phyloP scores from a whole-genome alignment of 2,113 vertebrate species.

The Lagopus muta region DNA sequence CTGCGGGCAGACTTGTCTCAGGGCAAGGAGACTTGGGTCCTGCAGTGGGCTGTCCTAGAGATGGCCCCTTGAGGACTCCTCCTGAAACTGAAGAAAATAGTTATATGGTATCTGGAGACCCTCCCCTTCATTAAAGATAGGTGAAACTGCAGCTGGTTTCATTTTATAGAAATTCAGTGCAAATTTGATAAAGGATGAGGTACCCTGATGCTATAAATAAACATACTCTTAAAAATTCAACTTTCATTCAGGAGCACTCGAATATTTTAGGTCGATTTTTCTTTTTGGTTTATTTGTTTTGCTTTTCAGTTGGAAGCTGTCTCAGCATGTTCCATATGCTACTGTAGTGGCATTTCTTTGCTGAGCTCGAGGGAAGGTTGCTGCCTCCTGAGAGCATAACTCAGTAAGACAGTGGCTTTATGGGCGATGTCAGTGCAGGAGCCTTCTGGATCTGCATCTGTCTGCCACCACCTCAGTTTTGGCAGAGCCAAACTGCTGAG shows the following conservation, averaged over 20 bases:
- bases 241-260: neutral
- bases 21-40: neutral
- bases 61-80: neutral
- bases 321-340: neutral
- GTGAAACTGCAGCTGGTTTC: neutral
- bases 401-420: neutral
- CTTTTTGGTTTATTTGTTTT: neutral
- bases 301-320: conserved; percentile 14
- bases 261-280: neutral
- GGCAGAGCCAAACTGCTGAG: neutral
- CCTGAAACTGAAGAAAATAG: neutral
- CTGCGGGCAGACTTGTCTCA: neutral
- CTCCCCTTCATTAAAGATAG: neutral
- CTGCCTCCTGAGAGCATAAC: neutral
- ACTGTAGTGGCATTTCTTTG: neutral
- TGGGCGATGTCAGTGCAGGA: neutral
- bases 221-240: neutral
- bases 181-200: neutral
- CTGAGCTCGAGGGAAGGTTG: neutral
- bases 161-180: neutral
- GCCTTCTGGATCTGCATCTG: conserved; percentile 25
- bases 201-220: neutral
- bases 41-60: neutral
- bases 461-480: neutral
- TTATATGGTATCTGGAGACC: neutral